Conservation (phyloP, 1,140 invertebrate genomes). For the Magallana gigas region DNA sequence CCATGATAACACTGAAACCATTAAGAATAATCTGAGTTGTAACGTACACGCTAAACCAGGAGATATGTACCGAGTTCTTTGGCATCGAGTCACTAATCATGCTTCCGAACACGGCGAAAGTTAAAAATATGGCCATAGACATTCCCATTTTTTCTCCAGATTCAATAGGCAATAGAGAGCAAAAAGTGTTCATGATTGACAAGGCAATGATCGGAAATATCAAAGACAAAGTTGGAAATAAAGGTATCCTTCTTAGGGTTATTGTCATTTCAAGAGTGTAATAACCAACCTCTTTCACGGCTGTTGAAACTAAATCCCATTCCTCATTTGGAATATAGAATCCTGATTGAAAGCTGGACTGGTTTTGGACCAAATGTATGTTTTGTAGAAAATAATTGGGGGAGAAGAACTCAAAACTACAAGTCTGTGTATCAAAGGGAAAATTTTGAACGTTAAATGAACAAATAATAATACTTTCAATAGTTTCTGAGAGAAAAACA, state of each 20-base stretch:
- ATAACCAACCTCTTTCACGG: too few species aligned
- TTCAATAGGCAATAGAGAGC: conserved; percentile 51
- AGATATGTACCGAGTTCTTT: conserved; percentile 38
- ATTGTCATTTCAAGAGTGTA: too few species aligned
- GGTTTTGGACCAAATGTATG: background rate
- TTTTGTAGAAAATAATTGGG: conserved; percentile 16
- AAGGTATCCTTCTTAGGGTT: conserved; percentile 11
- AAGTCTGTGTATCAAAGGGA: conserved; percentile 44
- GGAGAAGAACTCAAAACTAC: conserved; percentile 23
- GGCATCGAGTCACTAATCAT: conserved; percentile 51
- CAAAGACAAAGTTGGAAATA: conserved; percentile 49
- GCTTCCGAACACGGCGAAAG: conserved; percentile 52
- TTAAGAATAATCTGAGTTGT: too few species aligned
- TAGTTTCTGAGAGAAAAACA: background rate
- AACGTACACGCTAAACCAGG: too few species aligned
- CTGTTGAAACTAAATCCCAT: too few species aligned
- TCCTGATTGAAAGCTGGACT: too few species aligned
- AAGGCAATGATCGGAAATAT: conserved; percentile 49
- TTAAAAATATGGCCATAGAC: conserved; percentile 51
- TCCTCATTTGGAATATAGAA: too few species aligned
- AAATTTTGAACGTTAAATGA: background rate
- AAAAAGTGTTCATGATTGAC: conserved; percentile 43
- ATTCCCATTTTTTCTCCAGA: conserved; percentile 55
- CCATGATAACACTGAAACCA: too few species aligned
- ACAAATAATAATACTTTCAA: background rate